Evolutionary conservation across 2,113 vertebrate species (phyloP).

Genomic region (Chaetura pelagica): DNA sequence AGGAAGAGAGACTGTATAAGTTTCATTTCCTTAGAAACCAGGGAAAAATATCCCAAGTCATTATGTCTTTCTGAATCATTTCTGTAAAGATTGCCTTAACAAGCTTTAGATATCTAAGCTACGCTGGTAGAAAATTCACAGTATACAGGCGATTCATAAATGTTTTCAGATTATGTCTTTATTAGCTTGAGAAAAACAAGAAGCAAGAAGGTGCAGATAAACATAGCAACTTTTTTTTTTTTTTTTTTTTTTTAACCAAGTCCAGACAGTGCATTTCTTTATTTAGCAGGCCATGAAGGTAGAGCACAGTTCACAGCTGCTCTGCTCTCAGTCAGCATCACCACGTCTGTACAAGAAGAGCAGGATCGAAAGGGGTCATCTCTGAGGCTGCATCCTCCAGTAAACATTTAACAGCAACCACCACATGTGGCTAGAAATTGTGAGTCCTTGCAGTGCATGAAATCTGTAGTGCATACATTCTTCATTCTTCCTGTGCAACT

Average conservation of each 20-base stretch:
- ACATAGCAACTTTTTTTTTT: neutral
- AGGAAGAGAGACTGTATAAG: neutral
- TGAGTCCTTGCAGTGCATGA: neutral
- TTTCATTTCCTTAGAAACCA: slow-evolving; percentile 51
- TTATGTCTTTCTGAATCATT: slow-evolving; percentile 44
- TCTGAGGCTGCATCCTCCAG: neutral
- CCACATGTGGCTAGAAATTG: neutral
- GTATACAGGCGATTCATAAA: neutral
- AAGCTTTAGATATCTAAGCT: slow-evolving; percentile 18
- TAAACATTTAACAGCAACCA: fast-evolving
- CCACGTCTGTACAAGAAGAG: neutral
- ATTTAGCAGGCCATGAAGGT: neutral
- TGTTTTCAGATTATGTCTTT: neutral
- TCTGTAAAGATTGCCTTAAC: neutral
- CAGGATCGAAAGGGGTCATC: neutral
- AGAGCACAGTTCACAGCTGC: neutral
- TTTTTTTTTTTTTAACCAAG: neutral
- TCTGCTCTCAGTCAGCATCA: neutral
- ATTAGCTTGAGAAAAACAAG: neutral
- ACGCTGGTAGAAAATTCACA: neutral
- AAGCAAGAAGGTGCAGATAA: neutral
- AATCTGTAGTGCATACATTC: neutral
- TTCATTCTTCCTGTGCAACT: neutral
- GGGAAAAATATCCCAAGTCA: slow-evolving; percentile 34
- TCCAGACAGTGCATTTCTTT: neutral